These are phyloP conservation scores for Acanthisitta chloris DNA, from an alignment of 2,113 vertebrate species.

Conservation along the genomic window DNA sequence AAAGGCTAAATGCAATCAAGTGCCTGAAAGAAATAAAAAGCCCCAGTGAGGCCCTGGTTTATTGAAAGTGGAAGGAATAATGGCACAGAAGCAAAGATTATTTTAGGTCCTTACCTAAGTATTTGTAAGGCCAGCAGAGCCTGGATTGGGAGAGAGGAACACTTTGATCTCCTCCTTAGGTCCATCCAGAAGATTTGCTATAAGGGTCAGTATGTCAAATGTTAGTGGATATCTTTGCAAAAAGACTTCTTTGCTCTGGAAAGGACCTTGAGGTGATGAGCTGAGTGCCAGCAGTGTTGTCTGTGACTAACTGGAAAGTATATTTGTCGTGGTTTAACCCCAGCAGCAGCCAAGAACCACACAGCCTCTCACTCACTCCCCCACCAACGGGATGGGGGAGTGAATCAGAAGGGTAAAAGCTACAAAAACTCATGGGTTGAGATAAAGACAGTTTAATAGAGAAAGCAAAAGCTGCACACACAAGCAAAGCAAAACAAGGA, in stretches of 20 bases:
- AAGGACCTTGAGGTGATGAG: not conserved
- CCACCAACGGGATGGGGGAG: no score
- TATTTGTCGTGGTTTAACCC: no score
- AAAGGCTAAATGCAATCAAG: conserved; percentile 30
- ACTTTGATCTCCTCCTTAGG: not conserved
- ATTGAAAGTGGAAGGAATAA: not conserved
- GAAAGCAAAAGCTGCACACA: no score
- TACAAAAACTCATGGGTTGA: no score
- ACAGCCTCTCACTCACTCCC: no score
- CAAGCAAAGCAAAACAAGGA: no score
- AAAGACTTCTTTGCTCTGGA: not conserved
- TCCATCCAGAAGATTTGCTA: not conserved
- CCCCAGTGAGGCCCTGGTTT: not conserved
- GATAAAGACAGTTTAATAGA: no score
- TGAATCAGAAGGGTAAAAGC: no score
- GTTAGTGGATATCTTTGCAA: not conserved
- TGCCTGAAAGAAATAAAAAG: conserved; percentile 8
- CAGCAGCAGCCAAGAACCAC: no score
- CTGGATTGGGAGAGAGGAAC: not conserved
- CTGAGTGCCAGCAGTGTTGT: not conserved
- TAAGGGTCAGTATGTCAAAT: not conserved
- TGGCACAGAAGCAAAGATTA: not conserved
- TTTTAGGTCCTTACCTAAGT: not conserved
- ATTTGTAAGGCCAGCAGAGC: not conserved
- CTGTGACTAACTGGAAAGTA: not conserved